Percentiles rank a stretch among this genome's conserved stretches.
Conservation (phyloP, 2,113 vertebrate genomes). For the Psittacara wagleri region DNA sequence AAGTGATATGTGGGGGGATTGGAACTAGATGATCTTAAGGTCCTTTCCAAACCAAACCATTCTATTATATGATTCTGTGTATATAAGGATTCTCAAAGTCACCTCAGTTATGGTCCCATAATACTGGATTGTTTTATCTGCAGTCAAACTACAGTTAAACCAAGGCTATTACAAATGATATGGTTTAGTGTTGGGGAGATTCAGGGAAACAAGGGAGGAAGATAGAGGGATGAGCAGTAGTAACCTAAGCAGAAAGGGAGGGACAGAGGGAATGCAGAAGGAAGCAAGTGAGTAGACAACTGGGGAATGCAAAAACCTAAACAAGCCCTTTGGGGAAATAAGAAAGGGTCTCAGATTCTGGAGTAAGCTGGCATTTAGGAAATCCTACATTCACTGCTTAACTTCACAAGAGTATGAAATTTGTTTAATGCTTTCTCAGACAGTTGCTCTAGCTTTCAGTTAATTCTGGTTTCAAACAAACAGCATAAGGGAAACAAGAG, state of each 20-base stretch:
- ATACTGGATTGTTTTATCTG: neutral
- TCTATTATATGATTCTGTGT: neutral
- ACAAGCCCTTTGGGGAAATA: neutral
- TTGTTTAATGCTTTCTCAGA: neutral
- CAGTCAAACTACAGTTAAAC: neutral
- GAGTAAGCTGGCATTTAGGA: neutral
- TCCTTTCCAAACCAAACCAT: neutral
- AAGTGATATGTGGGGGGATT: neutral
- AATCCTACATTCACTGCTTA: neutral
- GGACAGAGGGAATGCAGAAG: neutral
- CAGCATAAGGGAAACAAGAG: neutral
- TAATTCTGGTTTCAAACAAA: neutral
- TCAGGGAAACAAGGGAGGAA: neutral
- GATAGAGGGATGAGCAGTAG: accelerated
- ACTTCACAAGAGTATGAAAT: neutral
- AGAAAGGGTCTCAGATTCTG: neutral
- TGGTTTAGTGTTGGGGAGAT: neutral
- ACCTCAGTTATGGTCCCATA: neutral
- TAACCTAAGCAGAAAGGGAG: neutral
- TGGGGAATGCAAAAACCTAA: neutral
- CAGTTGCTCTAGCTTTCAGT: neutral
- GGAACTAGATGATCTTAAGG: neutral
- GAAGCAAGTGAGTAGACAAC: neutral
- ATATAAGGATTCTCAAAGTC: neutral
- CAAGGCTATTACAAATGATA: neutral